A percentile compares a stretch with the other conserved stretches of the same genome.
phyloP scores from a whole-genome alignment of 2,797 vertebrate species.

The Takifugu rubripes region DNA sequence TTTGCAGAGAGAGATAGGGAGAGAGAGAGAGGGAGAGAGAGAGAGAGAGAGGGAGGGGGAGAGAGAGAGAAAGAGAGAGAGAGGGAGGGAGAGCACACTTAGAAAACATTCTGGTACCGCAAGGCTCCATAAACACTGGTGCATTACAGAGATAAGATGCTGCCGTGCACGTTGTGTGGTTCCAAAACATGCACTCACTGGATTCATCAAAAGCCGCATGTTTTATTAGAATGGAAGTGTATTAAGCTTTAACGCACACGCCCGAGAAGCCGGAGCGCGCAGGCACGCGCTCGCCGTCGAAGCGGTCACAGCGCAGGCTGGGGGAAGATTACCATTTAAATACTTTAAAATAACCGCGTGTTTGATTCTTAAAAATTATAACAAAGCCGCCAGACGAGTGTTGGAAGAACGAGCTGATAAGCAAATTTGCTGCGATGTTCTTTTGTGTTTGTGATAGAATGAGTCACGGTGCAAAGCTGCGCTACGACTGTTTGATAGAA shows the following conservation, averaged over 20 bases:
- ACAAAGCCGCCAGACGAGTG: slow-evolving; percentile 60
- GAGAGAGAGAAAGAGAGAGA: slow-evolving; percentile 27
- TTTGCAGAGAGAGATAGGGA: slow-evolving; percentile 39
- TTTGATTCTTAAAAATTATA: slow-evolving; percentile 51
- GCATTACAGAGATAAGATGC: slow-evolving; percentile 67
- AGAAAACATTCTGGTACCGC: slow-evolving; percentile 61
- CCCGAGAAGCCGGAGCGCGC: slow-evolving; percentile 37
- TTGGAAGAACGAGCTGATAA: slow-evolving; percentile 60
- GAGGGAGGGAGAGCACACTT: slow-evolving; percentile 38
- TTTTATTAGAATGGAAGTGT: slow-evolving; percentile 66
- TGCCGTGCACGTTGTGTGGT: slow-evolving; percentile 50
- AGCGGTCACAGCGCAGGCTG: slow-evolving; percentile 32
- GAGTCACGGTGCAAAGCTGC: slow-evolving; percentile 36
- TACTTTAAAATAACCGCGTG: slow-evolving; percentile 39
- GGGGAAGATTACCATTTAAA: slow-evolving; percentile 61
- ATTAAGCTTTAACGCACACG: slow-evolving; percentile 66
- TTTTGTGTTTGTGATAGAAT: slow-evolving; percentile 49
- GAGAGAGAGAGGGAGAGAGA: slow-evolving; percentile 20
- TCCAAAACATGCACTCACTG: slow-evolving; percentile 59
- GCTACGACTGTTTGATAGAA: slow-evolving; percentile 59
- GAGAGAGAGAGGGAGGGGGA: slow-evolving; percentile 35
- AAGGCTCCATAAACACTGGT: slow-evolving; percentile 66
- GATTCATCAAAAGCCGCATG: slow-evolving; percentile 54
- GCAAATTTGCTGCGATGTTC: slow-evolving; percentile 58
- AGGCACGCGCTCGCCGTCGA: slow-evolving; percentile 33